These are phyloP conservation scores for Pogonocherus hispidulus DNA, from an alignment of 2,888 invertebrate species.

Conservation along the genomic window DNA sequence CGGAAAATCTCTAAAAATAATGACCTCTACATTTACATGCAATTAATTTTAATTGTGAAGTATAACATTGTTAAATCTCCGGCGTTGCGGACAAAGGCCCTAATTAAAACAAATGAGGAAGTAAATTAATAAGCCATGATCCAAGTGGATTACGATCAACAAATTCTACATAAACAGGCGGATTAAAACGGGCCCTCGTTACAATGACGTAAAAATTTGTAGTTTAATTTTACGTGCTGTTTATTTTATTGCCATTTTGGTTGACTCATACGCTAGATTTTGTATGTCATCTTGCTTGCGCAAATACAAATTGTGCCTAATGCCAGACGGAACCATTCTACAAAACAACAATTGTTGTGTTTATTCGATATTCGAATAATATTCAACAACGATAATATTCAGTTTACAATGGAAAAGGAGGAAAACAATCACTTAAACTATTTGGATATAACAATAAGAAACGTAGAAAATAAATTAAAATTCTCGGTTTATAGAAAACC, in stretches of 20 bases:
- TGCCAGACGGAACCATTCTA: not conserved
- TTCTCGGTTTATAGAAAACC: too few relatives aligned
- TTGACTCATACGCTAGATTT: too few relatives aligned
- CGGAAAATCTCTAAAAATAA: constrained; percentile 36
- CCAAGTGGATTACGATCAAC: constrained; percentile 34
- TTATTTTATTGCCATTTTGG: not conserved
- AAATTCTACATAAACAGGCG: constrained; percentile 34
- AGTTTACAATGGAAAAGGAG: too few relatives aligned
- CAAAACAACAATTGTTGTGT: not conserved
- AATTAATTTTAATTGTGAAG: constrained; percentile 43
- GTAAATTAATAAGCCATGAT: constrained; percentile 37
- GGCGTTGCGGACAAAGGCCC: constrained; percentile 35
- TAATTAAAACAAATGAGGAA: constrained; percentile 41
- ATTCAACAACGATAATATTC: too few relatives aligned
- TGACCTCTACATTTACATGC: constrained; percentile 34
- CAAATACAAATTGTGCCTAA: not conserved
- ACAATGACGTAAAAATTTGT: not conserved
- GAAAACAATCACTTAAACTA: too few relatives aligned
- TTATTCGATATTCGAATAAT: too few relatives aligned
- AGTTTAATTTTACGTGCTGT: not conserved
- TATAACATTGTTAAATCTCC: constrained; percentile 38
- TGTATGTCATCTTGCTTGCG: not conserved
- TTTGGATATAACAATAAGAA: too few relatives aligned
- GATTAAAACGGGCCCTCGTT: constrained; percentile 27
- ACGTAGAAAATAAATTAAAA: too few relatives aligned